Base-by-base conservation (phyloP, 2,797 vertebrate species). In the Siniperca undulata region DNA sequence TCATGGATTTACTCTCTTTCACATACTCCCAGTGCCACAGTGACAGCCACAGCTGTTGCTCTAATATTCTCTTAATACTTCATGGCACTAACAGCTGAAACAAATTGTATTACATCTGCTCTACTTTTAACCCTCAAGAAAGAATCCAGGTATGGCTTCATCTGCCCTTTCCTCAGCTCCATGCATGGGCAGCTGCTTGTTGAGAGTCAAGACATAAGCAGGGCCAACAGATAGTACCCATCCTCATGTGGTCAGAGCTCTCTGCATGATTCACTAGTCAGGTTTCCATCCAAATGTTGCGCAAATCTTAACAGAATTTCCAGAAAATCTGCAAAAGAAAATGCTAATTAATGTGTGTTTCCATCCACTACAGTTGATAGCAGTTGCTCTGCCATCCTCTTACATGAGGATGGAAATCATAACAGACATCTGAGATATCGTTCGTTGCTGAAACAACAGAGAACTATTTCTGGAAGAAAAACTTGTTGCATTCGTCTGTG, bases 21-120 rank as follows among this genome's bases (percentile, higher is more conserved):
- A 50, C 68, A 40, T 7, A 12, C n/a, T 77, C 16, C 9, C 46
- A 53, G 24, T 68, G 70, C 48, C 42, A 34, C 70, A 17, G 20
- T 50, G 77, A 80, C 62, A 77, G 83, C 22, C 71, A 34, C 30
- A 11, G 48, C 58, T 22, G 27, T 55, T 53, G 60, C 58, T 69
- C 74, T 69, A 40, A 73, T 67, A 34, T 65, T n/a, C 52, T 42
- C 62, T 75, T 82, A 78, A 78, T 68, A 67, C 64, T 73, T 66
- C 19, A 83, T 38, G 17, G 36, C 20, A 38, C 64, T 38, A 52
- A 68, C 11, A 52, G 22, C 34, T 58, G 52, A 78, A 58, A 62
- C 55, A 53, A 71, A 67, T 69, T 67, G 58, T 56, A 38, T 48
- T 50, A 34, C 40, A 52, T 66, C 34, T 13, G 14, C 62, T 50